Evolutionary conservation across 1,140 invertebrate species (phyloP).

Genomic region (Bombus cullumanus): DNA sequence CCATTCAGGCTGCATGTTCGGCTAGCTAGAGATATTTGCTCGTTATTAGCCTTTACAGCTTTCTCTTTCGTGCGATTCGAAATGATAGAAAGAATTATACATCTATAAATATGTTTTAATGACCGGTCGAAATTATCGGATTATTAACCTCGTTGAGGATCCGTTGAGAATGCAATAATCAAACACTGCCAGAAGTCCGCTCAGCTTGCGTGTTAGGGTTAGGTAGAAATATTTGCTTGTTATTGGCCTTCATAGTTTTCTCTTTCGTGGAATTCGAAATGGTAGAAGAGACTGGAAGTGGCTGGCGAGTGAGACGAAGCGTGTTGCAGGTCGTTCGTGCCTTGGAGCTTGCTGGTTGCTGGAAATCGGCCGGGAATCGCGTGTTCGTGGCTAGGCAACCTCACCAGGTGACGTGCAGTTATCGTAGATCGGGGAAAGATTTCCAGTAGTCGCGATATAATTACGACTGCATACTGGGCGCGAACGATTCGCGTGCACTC

Average conservation of each 20-base stretch:
- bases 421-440: conserved; percentile 29
- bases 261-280: not conserved
- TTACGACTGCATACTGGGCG: conserved; percentile 32
- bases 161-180: not conserved
- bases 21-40: not conserved
- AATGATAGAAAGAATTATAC: not conserved
- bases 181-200: not conserved
- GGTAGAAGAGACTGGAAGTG: not conserved
- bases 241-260: not conserved
- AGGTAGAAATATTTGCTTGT: not conserved
- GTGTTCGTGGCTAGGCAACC: conserved; percentile 8
- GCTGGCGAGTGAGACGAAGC: not conserved
- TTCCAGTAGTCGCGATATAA: conserved; percentile 46
- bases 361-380: conserved; percentile 35
- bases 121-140: not conserved
- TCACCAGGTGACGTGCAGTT: conserved; percentile 35
- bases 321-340: conserved; percentile 7
- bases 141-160: not conserved
- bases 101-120: not conserved
- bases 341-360: conserved; percentile 6
- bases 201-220: conserved; percentile 1
- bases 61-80: not conserved
- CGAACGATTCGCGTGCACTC: conserved; percentile 17
- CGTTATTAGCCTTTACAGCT: not conserved
- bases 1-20: not conserved